Base-by-base conservation (phyloP, 2,113 vertebrate species). In the Halichoerus grypus region DNA sequence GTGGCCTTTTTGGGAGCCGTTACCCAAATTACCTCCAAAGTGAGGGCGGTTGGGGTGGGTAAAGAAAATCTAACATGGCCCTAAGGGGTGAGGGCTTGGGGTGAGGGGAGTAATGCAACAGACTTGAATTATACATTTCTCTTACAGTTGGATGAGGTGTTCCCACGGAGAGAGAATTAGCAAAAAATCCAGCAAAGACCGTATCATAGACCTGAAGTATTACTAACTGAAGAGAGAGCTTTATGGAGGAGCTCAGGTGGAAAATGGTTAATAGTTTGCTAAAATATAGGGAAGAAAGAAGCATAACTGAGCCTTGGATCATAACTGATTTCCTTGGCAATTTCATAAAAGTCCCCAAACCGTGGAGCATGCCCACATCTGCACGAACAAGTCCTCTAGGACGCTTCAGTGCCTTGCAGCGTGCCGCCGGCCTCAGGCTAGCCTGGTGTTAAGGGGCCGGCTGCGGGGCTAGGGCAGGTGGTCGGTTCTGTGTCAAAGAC, bases 241-340 rank as follows among this genome's bases (percentile, higher is more conserved):
- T 85, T 95, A 61, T 59, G 46, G 36, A 94, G 39, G 51, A 49
- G 4, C 12, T 14, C 67, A 57, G 42, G 28, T 83, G n/a, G 92
- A 94, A 84, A 65, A 77, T 46, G 18, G 55, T 42, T 89, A 86
- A 79, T 92, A n/a, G 86, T 96, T 96, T 94, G 89, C 94, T 96
- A 71, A 96, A 92, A 88, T 55, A 42, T 10, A 36, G 39, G 46
- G 81, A 97, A 88, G 57, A 91, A 76, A 88, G 53, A 57, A 51
- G 1, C 42, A 31, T 28, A 49, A 49, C 42, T 33, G 51, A 63
- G 16, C 1, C 8, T 81, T 67, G 46, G 42, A 42, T 76, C 33
- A 21, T 59, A 42, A 53, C 2, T 21, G 36, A 76, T 46, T 85
- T 87, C 63, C 21, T 24, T 91, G 71, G 69, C 42, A n/a, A 69